Conservation (phyloP, 2,888 invertebrate species). For the Melanostoma mellinum region DNA sequence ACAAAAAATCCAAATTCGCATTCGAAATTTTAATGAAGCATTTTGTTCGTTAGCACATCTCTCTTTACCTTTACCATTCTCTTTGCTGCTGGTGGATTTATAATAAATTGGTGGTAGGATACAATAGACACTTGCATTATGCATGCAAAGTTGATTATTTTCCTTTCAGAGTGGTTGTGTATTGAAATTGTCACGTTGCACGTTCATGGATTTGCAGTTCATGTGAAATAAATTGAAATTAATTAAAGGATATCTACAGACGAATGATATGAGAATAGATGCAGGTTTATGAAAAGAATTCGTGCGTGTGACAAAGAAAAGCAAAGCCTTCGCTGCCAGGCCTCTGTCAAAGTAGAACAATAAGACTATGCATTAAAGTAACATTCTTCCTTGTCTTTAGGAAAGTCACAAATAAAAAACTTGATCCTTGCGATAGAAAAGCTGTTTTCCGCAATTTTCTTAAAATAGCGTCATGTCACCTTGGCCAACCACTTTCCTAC, state of each 20-base stretch:
- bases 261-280: not conserved
- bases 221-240: conserved; percentile 61
- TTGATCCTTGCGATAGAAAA: too few relatives aligned
- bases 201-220: conserved; percentile 61
- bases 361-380: too few relatives aligned
- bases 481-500: too few relatives aligned
- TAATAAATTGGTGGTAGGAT: conserved; percentile 60
- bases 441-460: too few relatives aligned
- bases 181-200: conserved; percentile 70
- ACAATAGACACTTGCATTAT: conserved; percentile 58
- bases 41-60: conserved; percentile 65
- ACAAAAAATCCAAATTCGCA: conserved; percentile 58
- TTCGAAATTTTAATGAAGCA: conserved; percentile 70
- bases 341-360: not conserved
- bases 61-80: conserved; percentile 6
- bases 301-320: conserved; percentile 47
- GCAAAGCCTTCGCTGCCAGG: not conserved
- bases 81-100: conserved; percentile 41
- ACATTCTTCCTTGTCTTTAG: too few relatives aligned
- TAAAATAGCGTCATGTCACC: too few relatives aligned
- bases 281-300: not conserved
- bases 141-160: conserved; percentile 62
- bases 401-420: too few relatives aligned
- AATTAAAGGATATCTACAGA: conserved; percentile 55
- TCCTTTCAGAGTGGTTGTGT: conserved; percentile 19